Base-by-base conservation (phyloP, 2,797 vertebrate species). In the Austrolebias charrua region DNA sequence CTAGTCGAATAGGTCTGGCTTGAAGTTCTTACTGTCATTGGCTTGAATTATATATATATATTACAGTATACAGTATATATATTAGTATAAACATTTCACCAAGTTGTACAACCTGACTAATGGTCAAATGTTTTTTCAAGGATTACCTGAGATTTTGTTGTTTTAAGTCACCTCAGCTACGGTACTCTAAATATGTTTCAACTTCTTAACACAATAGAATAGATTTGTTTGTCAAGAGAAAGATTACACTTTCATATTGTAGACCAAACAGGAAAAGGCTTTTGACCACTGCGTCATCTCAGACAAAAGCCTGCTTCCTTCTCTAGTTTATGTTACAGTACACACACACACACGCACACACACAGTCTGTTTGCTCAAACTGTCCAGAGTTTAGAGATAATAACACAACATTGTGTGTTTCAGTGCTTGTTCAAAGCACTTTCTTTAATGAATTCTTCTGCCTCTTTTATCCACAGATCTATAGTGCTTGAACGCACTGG, bases 221-320 rank as follows among this genome's bases (percentile, higher is more conserved):
- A 40, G 58, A 16, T 24, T 0, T 58, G 10, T 14, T 43, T 31
- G 1, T 55, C 38, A 20, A 55, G n/a, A 19, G 24, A 15, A 28
- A 50, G 48, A 16, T 40, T 40, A 40, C 1, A 2, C 6, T 5
- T 16, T 59, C 56, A 71, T 20, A 48, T 60, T n/a, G 8, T 73
- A 29, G 5, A 55, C 11, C 35, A 72, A 75, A 84, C 81, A 86
- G 83, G 85, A 89, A 89, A 33, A 73, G 56, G 40, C 71, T 73
- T 33, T 62, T 64, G 47, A 66, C 63, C 70, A 58, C 59, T 63
- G 76, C 83, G 73, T 72, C 45, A 71, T 51, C 42, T 76, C 43
- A 80, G 69, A 84, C 74, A 87, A 84, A 89, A 83, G 69, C 65
- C 10, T 50, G 73, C 80, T 87, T 90, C 84, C 74, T 77, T 58